phyloP scores from a whole-genome alignment of 2,113 vertebrate species.

The Macquaria australasica region DNA sequence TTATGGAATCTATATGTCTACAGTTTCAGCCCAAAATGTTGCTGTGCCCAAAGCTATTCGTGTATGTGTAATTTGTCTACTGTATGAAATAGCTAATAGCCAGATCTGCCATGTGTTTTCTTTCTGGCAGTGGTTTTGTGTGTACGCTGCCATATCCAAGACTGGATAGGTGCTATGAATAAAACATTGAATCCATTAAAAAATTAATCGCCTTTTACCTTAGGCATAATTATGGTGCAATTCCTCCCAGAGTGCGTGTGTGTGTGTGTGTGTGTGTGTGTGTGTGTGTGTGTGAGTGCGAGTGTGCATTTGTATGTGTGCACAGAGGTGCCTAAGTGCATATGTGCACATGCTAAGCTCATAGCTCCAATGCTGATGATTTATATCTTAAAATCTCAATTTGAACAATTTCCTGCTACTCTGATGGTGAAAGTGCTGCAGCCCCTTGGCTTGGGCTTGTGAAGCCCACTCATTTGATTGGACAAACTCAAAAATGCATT shows the following conservation, averaged over 20 bases:
- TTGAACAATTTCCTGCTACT: constrained; percentile 2
- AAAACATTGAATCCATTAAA: constrained; percentile 86
- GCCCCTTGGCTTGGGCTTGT: neutral
- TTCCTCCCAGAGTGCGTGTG: constrained; percentile 64
- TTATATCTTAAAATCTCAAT: constrained; percentile 11
- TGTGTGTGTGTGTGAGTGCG: neutral
- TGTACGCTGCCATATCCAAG: constrained; percentile 66
- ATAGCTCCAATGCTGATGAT: constrained; percentile 15
- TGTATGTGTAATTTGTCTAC: constrained; percentile 37
- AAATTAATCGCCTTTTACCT: constrained; percentile 83
- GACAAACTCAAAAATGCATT: neutral
- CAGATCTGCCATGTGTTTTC: constrained; percentile 52
- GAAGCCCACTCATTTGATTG: neutral
- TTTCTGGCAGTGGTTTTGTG: constrained; percentile 53
- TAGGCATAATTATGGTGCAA: constrained; percentile 82
- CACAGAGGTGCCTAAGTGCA: constrained; percentile 16
- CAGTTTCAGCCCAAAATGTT: constrained; percentile 26
- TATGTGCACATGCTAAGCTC: constrained; percentile 22
- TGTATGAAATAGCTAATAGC: constrained; percentile 54
- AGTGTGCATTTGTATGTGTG: constrained; percentile 25
- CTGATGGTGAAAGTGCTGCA: neutral
- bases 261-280: constrained; percentile 5
- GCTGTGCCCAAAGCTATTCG: constrained; percentile 17
- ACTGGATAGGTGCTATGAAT: constrained; percentile 80
- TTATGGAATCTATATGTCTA: constrained; percentile 23